Percentiles rank a stretch among this genome's conserved stretches.
These are phyloP conservation scores for Oreochromis tanganicae DNA, from an alignment of 2,113 vertebrate species.

Conservation along the genomic window DNA sequence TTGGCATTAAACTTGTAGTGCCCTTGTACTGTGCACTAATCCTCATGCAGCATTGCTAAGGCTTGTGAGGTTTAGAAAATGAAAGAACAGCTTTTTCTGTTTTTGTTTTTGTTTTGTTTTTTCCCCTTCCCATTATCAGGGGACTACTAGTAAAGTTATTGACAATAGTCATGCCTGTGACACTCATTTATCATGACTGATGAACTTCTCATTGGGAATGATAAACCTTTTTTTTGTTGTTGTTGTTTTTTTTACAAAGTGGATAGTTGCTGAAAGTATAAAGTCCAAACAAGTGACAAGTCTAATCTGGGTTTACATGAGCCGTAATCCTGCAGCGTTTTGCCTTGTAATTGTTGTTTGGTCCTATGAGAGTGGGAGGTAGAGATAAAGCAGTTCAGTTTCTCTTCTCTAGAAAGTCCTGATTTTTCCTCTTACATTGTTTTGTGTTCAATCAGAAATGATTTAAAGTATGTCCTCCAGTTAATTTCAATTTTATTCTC, in stretches of 20 bases:
- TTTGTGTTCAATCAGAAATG: background rate
- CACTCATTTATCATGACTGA: background rate
- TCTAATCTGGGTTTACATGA: background rate
- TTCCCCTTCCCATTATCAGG: too few relatives aligned
- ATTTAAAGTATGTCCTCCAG: background rate
- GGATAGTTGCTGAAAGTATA: background rate
- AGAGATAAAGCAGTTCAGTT: background rate
- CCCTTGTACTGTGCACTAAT: background rate
- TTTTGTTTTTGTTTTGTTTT: too few relatives aligned
- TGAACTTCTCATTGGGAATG: background rate
- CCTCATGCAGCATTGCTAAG: background rate
- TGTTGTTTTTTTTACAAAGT: background rate
- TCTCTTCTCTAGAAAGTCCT: background rate
- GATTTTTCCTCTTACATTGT: fast-evolving
- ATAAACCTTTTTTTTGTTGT: background rate
- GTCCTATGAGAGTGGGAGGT: background rate
- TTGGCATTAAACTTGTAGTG: background rate
- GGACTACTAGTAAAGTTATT: background rate
- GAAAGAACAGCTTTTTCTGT: background rate
- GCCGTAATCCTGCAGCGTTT: background rate
- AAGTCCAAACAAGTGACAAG: background rate
- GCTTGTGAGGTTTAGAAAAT: background rate
- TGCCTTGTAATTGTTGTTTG: background rate
- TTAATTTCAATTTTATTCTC: background rate
- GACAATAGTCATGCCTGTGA: background rate